Conservation (phyloP, 2,797 vertebrate genomes). For the Antrozous pallidus region DNA sequence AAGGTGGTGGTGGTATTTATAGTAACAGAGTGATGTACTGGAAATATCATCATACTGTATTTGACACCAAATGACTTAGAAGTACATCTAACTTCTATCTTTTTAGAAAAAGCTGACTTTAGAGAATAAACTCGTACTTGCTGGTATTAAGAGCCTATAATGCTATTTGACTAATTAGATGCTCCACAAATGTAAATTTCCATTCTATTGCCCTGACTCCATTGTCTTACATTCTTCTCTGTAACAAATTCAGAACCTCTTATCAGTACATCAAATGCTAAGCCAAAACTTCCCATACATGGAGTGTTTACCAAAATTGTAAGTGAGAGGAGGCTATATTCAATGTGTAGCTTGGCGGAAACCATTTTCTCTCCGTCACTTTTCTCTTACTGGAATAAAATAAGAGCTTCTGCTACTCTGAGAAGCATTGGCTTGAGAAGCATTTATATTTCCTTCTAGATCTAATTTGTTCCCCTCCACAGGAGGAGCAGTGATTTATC, state of each 20-base stretch:
- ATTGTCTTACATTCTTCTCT: background rate
- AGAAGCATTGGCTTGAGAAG: background rate
- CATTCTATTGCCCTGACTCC: background rate
- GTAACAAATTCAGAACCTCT: background rate
- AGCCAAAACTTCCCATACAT: background rate
- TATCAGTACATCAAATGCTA: background rate
- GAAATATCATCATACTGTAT: background rate
- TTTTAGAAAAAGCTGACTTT: background rate
- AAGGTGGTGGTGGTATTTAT: background rate
- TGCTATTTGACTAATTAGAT: background rate
- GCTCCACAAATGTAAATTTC: background rate
- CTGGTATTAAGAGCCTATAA: background rate
- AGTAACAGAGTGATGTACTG: background rate
- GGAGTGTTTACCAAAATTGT: background rate
- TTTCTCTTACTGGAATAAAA: background rate
- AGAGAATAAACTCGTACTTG: background rate
- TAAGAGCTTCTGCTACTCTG: background rate
- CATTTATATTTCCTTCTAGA: background rate
- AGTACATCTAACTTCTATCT: background rate
- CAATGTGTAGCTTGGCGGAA: background rate
- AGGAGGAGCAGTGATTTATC: background rate
- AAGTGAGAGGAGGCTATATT: background rate
- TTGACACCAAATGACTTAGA: background rate
- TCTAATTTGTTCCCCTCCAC: background rate
- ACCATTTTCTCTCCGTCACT: background rate